Base-by-base conservation (phyloP, 2,797 vertebrate species). In the Spheniscus humboldti region DNA sequence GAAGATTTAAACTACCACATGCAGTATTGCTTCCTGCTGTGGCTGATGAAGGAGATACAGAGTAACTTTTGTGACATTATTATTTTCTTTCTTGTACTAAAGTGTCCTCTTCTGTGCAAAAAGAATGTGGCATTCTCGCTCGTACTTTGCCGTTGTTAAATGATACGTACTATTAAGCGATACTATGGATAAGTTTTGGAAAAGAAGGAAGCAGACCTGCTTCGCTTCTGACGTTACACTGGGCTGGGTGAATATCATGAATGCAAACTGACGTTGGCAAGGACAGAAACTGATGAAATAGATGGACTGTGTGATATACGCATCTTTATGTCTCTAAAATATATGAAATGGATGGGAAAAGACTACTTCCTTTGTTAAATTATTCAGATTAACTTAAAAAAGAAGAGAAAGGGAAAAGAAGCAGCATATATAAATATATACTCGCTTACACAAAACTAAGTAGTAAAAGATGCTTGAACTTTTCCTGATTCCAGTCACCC, bases 21-120 rank as follows among this genome's bases (percentile, higher is more conserved):
- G 39, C 22, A 59, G 57, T 43, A 90, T 18, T 90, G 47, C 37
- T 86, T 94, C 94, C 93, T 89, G 93, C 93, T 96, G 95, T 88
- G 94, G 48, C 74, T 94, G 71, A 84, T 93, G 93, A 92, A 94
- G 84, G 83, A 91, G 69, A 82, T 55, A 63, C 48, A 55, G 41
- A 86, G 48, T 17, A 91, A 83, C 68, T 91, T 87, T 39, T 66
- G n/a, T 87, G 80, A 79, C 92, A 92, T 95, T 88, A 82, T 71
- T 84, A 77, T 91, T 94, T 95, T 89, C n/a, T 87, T 67, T 71
- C 74, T 79, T 74, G 25, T 37, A 84, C 71, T 47, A n/a, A 89
- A 79, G 15, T 60, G 75, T 67, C 63, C 63, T 81, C 24, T 83
- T 86, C 48, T 39, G 14, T 14, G 20, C 13, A 84, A 78, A 63